Conservation (phyloP, 1,140 invertebrate species). For the Platorchestia sp. region DNA sequence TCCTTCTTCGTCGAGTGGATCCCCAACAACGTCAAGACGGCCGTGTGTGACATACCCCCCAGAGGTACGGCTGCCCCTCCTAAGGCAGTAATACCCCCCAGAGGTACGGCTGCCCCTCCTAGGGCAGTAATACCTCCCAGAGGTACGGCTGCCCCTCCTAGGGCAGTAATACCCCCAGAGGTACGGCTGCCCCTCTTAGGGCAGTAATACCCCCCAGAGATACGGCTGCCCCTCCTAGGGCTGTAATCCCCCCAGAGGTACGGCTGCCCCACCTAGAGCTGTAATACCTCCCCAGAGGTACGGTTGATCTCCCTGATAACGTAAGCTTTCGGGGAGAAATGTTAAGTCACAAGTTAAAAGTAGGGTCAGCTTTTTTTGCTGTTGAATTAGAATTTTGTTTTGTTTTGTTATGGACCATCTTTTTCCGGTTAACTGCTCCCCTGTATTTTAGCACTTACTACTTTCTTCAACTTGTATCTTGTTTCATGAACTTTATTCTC, state of each 20-base stretch:
- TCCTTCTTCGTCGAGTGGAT: constrained; percentile 60
- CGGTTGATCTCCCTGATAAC: neutral
- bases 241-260: constrained; percentile 89
- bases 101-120: constrained; percentile 73
- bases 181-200: constrained; percentile 69
- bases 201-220: constrained; percentile 91
- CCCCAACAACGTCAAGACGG: constrained; percentile 79
- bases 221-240: neutral
- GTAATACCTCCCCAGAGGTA: constrained; percentile 89
- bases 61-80: constrained; percentile 72
- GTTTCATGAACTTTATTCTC: no score
- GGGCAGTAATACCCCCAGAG: constrained; percentile 87
- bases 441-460: no score
- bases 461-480: no score
- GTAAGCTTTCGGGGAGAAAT: neutral
- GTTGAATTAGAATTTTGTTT: no score
- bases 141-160: constrained; percentile 71
- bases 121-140: constrained; percentile 87
- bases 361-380: no score
- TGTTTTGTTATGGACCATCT: no score
- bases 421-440: no score
- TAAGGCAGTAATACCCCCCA: constrained; percentile 85
- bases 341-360: no score
- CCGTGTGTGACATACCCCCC: constrained; percentile 82
- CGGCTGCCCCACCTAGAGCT: constrained; percentile 69